These are phyloP conservation scores for Cavia aperea DNA, from an alignment of 2,113 vertebrate genomes.

Conservation along the genomic window DNA sequence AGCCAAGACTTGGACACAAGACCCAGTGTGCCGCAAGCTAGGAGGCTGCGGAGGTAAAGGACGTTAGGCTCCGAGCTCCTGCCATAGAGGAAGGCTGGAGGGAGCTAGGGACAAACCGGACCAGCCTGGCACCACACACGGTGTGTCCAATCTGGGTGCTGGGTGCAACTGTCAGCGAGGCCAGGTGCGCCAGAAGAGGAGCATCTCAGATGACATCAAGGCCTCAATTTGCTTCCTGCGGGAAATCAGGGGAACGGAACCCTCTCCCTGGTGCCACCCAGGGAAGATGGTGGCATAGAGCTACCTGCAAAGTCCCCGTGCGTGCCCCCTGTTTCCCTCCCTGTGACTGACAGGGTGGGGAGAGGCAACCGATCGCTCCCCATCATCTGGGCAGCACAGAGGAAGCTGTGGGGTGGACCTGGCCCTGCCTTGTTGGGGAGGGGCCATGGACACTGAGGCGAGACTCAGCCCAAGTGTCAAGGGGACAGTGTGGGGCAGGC, in stretches of 20 bases:
- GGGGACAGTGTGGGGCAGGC: too few relatives aligned
- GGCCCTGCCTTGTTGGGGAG: neutral
- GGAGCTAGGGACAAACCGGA: constrained; percentile 23
- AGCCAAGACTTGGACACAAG: constrained; percentile 16
- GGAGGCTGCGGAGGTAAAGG: neutral
- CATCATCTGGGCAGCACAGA: neutral
- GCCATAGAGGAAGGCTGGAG: constrained; percentile 6
- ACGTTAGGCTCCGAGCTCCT: neutral
- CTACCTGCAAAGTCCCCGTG: too few relatives aligned
- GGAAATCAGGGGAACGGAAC: neutral
- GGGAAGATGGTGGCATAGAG: neutral
- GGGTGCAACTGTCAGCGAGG: neutral
- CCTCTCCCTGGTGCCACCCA: too few relatives aligned
- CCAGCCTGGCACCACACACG: neutral
- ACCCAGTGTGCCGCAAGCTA: neutral
- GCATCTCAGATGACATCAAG: too few relatives aligned
- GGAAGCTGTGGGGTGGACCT: neutral
- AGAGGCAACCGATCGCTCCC: neutral
- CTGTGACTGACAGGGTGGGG: neutral
- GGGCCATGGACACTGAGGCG: neutral
- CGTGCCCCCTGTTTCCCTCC: neutral
- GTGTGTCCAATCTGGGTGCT: neutral
- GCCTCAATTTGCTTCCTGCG: neutral
- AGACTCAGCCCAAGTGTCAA: neutral
- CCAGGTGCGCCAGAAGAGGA: neutral